These are phyloP conservation scores for Spisula subtruncata DNA, from an alignment of 2,888 invertebrate genomes.

Conservation along the genomic window DNA sequence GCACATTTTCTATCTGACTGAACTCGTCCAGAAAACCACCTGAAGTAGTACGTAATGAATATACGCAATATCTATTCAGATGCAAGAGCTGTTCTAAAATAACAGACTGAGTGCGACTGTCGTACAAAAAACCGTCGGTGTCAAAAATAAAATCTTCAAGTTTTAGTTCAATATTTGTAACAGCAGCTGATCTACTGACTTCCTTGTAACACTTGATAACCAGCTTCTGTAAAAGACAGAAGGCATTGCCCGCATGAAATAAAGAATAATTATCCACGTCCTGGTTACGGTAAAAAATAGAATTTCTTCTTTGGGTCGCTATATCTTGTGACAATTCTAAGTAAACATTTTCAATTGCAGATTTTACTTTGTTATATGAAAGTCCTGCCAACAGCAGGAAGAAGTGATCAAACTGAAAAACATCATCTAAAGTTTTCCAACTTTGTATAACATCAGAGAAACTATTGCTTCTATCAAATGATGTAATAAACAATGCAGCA, in stretches of 20 bases:
- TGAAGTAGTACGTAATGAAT: background rate
- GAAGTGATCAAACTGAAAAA: background rate
- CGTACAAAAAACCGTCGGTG: background rate
- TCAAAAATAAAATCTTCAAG: conserved; percentile 3
- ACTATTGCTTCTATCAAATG: background rate
- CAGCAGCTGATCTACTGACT: background rate
- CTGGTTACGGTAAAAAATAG: background rate
- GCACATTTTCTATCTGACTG: background rate
- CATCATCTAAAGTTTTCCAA: conserved; percentile 5
- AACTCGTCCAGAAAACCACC: background rate
- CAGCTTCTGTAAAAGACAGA: too few species aligned
- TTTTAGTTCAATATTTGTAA: background rate
- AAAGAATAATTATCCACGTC: too few species aligned
- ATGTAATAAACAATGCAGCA: background rate
- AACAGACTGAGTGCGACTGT: too few species aligned
- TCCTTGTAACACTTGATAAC: background rate
- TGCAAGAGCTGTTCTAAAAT: background rate
- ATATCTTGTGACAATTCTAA: background rate
- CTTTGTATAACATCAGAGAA: background rate
- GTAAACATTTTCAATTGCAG: background rate
- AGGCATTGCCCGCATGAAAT: too few species aligned
- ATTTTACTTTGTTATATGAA: background rate
- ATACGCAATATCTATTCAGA: background rate
- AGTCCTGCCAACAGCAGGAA: background rate
- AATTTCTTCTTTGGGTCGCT: background rate